phyloP scores from a whole-genome alignment of 2,888 invertebrate species.

The Choreutis nemorana region DNA sequence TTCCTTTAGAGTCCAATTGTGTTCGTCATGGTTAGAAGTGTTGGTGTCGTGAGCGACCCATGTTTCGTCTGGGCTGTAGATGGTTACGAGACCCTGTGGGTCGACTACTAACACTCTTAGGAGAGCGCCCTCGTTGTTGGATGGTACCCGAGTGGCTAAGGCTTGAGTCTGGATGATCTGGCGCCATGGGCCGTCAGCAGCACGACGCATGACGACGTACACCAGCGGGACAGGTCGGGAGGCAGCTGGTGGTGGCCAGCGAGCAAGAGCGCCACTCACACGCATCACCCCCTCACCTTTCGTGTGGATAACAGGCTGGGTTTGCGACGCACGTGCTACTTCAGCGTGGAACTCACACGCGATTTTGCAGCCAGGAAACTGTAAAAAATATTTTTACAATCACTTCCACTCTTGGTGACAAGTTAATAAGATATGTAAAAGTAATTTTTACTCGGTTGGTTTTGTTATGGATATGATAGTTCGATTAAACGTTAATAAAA shows the following conservation, averaged over 20 bases:
- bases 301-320: constrained; percentile 74
- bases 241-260: constrained; percentile 70
- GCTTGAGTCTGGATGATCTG: constrained; percentile 74
- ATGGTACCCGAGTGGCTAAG: constrained; percentile 69
- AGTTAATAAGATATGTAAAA: not conserved
- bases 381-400: constrained; percentile 34
- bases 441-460: not conserved
- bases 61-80: constrained; percentile 73
- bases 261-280: constrained; percentile 69
- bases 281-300: constrained; percentile 74
- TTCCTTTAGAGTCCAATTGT: constrained; percentile 71
- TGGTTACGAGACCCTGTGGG: constrained; percentile 74
- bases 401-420: constrained; percentile 2
- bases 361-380: constrained; percentile 77
- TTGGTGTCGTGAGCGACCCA: constrained; percentile 66
- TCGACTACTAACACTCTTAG: constrained; percentile 75
- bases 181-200: constrained; percentile 70
- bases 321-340: constrained; percentile 68
- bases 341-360: constrained; percentile 75
- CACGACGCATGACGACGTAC: constrained; percentile 75
- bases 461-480: constrained; percentile 1
- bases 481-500: not conserved
- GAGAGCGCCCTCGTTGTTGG: constrained; percentile 70
- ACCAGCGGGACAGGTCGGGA: constrained; percentile 69
- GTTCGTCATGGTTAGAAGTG: constrained; percentile 51